Evolutionary conservation across 2,797 vertebrate species (phyloP).

Genomic region (Scolopax bukidnonensis): DNA sequence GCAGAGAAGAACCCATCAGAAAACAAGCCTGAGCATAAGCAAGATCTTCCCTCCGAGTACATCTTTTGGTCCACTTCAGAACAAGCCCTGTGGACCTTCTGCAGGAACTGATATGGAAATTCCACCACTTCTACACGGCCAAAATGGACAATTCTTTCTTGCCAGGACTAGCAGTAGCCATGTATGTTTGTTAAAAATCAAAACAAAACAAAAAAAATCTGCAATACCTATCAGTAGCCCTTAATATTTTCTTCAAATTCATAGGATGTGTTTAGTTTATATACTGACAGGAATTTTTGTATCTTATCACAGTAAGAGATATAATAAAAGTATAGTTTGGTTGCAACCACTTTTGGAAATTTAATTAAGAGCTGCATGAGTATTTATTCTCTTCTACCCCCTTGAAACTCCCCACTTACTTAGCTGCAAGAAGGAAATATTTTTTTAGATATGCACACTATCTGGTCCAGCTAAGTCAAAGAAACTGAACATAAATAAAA

Average conservation of each 20-base stretch:
- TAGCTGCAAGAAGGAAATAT: not conserved
- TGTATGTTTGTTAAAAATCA: not conserved
- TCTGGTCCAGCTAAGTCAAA: not conserved
- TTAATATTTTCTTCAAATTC: not conserved
- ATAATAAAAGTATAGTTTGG: not conserved
- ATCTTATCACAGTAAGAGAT: not conserved
- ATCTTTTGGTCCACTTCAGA: not conserved
- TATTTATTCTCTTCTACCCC: not conserved
- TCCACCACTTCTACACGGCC: not conserved
- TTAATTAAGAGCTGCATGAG: not conserved
- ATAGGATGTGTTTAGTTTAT: not conserved
- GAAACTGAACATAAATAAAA: not conserved
- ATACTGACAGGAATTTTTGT: rapidly evolving
- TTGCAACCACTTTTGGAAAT: not conserved
- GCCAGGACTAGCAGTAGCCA: not conserved
- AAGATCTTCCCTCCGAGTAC: not conserved
- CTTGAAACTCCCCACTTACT: not conserved
- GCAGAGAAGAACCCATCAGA: not conserved
- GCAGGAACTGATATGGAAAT: not conserved
- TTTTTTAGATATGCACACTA: not conserved
- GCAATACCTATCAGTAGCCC: not conserved
- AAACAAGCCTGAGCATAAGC: not conserved
- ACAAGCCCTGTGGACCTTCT: not conserved
- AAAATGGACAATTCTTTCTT: not conserved
- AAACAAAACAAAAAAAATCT: not conserved